Conservation (phyloP, 2,797 vertebrate genomes). For the Pseudochirops corinnae region DNA sequence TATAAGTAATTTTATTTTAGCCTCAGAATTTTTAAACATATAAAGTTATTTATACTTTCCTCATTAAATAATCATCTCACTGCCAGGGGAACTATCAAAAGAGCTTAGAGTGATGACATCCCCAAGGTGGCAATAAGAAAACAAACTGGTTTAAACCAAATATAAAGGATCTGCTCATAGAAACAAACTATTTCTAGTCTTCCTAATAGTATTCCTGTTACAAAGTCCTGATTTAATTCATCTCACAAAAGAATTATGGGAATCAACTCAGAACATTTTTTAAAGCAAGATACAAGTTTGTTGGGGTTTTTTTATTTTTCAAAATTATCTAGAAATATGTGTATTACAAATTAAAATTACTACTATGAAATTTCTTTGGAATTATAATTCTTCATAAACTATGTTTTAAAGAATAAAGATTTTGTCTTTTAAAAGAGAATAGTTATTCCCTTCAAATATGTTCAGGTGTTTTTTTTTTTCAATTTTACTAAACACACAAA, state of each 20-base stretch:
- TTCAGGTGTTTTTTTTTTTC: conserved; percentile 31
- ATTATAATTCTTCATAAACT: conserved; percentile 48
- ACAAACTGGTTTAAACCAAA: not conserved
- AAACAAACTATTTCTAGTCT: not conserved
- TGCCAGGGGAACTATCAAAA: conserved; percentile 15
- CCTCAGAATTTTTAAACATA: not conserved
- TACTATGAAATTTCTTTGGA: not conserved
- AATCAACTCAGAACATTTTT: conserved; percentile 40
- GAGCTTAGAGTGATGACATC: conserved; percentile 24
- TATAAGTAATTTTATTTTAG: not conserved
- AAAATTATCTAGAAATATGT: not conserved
- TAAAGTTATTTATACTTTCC: not conserved
- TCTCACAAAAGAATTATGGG: conserved; percentile 43
- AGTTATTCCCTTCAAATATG: conserved; percentile 5
- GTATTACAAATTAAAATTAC: not conserved
- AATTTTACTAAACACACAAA: conserved; percentile 42
- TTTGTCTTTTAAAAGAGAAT: conserved; percentile 41
- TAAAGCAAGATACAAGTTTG: conserved; percentile 28
- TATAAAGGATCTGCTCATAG: conserved; percentile 7
- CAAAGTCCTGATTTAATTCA: conserved; percentile 22
- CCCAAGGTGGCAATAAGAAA: conserved; percentile 14
- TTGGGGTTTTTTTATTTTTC: conserved; percentile 1
- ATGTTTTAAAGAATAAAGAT: conserved; percentile 36
- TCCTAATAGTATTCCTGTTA: conserved; percentile 30
- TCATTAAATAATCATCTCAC: conserved; percentile 33